Percentiles rank a stretch among this genome's conserved stretches.
These are phyloP conservation scores for Leptoteleia sp. DNA, from an alignment of 1,140 invertebrate genomes.

Conservation along the genomic window DNA sequence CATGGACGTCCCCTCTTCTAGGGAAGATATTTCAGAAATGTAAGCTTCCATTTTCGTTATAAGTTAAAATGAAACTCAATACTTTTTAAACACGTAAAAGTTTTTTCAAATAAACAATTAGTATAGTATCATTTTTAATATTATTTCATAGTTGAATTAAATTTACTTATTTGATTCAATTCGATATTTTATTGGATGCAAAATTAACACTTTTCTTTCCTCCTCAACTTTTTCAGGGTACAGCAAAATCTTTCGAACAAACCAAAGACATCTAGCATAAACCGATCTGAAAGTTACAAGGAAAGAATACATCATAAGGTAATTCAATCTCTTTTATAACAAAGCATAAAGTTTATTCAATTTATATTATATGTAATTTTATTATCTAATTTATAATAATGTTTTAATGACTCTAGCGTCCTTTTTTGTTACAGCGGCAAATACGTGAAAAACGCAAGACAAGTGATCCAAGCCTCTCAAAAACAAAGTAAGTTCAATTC, in stretches of 20 bases:
- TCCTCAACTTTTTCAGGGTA: conserved; percentile 75
- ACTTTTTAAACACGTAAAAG: too few species aligned
- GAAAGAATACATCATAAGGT: conserved; percentile 83
- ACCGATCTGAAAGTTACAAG: conserved; percentile 84
- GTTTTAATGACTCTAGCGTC: too few species aligned
- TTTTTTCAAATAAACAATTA: too few species aligned
- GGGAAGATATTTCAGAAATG: conserved; percentile 80
- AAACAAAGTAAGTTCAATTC: conserved; percentile 82
- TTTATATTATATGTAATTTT: neutral
- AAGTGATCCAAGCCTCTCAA: conserved; percentile 88
- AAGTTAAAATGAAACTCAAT: neutral
- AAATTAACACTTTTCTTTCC: too few species aligned
- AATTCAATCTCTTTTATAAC: too few species aligned
- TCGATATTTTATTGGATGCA: too few species aligned
- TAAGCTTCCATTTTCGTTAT: conserved; percentile 63
- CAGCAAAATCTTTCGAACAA: conserved; percentile 81
- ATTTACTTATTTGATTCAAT: too few species aligned
- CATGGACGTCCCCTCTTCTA: conserved; percentile 78
- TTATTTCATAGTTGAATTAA: too few species aligned
- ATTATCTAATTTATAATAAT: conserved; percentile 12
- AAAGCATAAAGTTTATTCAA: too few species aligned
- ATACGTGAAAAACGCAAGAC: conserved; percentile 86
- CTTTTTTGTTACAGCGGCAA: conserved; percentile 83
- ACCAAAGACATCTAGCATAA: conserved; percentile 83
- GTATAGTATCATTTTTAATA: too few species aligned